Evolutionary conservation across 2,113 vertebrate genomes (phyloP).

Genomic region (Poeciliopsis prolifica): DNA sequence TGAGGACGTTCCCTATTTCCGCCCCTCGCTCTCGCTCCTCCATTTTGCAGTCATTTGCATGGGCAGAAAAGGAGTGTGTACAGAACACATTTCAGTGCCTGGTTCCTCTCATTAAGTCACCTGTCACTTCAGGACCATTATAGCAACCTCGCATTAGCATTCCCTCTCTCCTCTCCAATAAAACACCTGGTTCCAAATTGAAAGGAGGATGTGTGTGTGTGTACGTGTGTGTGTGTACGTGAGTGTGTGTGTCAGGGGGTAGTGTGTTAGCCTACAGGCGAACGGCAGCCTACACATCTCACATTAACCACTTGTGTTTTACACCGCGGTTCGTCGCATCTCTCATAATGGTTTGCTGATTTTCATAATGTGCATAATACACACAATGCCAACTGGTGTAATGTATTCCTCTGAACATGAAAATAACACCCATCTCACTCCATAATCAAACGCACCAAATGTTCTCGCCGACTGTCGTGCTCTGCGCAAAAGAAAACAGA

Average conservation of each 20-base stretch:
- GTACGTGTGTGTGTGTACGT: conserved; percentile 1
- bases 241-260: conserved; percentile 18
- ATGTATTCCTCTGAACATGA: conserved; percentile 63
- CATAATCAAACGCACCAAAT: conserved; percentile 66
- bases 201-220: background rate
- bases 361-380: conserved; percentile 67
- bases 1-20: conserved; percentile 42
- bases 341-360: conserved; percentile 64
- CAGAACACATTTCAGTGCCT: conserved; percentile 59
- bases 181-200: conserved; percentile 51
- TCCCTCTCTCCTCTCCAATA: conserved; percentile 65
- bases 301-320: conserved; percentile 58
- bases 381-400: conserved; percentile 65
- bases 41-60: conserved; percentile 68
- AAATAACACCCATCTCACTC: conserved; percentile 59
- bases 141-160: conserved; percentile 59
- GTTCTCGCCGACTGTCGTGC: conserved; percentile 51
- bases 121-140: conserved; percentile 73
- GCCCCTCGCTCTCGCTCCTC: conserved; percentile 44
- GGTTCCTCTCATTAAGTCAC: conserved; percentile 72
- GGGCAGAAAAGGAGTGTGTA: conserved; percentile 39
- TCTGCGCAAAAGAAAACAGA: conserved; percentile 12
- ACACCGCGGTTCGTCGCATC: conserved; percentile 45
- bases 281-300: conserved; percentile 53
- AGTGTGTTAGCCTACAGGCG: conserved; percentile 42